Evolutionary conservation across 2,113 vertebrate genomes (phyloP), one percentile per base, ranked within the genome.

Genomic region (Lycocorax pyrrhopterus): DNA sequence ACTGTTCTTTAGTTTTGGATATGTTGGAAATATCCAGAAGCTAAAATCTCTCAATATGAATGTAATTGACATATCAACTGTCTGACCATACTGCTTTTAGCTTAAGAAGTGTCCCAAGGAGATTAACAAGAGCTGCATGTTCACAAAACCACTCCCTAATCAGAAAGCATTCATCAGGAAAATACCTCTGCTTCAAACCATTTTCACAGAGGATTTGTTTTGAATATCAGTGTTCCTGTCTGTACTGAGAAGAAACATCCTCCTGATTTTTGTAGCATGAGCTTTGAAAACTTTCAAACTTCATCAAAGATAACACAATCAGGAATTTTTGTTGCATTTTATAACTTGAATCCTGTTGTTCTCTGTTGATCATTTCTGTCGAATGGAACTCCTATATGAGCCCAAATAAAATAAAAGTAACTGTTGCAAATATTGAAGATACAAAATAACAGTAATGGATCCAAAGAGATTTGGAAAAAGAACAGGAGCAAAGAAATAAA

Each of bases 11-110:
- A 90, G 96, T 97, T 97, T 97, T 95, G 93, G 94, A 91, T 96
- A 92, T 91, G 93, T 94, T 96, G 72, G 89, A 96, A 97, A 96
- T 96, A 96, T 95, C 96, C 84, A 95, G 94, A 97, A 97, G 96
- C 81, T 97, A 94, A 97, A 97, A 95, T 94, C 94, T 95, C 94
- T 95, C 89, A 94, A 94, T 97, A 89, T 96, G 89, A 94, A 96
- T 89, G 59, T 91, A 98, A 96, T 95, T 95, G 88, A 86, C 91
- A 66, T 79, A 91, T 85, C 94, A 93, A 90, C 93, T 94, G 84
- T 96, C 93, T 93, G 78, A 96, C 88, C 64, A 56, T 83, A 80
- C 72, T 52, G 64, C 86, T 95, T 97, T 97, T 96, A 96, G 91
- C 46, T 69, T 94, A 43, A 90, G 83, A 94, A 90, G 26, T 89